Conservation (phyloP, 2,113 vertebrate genomes). For the Oenanthe melanoleuca region DNA sequence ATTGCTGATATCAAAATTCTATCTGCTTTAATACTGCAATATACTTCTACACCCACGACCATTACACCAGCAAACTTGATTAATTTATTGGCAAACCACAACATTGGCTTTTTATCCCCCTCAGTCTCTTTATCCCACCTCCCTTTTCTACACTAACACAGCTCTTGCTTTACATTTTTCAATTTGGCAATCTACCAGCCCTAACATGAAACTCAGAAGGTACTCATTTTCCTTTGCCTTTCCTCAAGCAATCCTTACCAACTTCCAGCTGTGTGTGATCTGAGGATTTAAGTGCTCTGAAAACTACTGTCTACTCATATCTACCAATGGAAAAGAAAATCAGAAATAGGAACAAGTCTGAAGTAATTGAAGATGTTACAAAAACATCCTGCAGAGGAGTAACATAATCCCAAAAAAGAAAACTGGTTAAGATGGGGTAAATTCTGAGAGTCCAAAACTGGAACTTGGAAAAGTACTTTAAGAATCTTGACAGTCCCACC, state of each 20-base stretch:
- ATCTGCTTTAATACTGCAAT: not conserved
- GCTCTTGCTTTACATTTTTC: not conserved
- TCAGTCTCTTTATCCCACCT: not conserved
- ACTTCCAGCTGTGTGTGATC: not conserved
- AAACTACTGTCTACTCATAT: not conserved
- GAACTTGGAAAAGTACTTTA: not conserved
- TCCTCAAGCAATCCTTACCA: not conserved
- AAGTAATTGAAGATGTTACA: not conserved
- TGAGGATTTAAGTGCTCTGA: not conserved
- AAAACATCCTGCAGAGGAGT: not conserved
- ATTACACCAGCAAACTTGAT: not conserved
- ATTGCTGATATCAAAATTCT: not conserved
- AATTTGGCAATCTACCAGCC: not conserved
- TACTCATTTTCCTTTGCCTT: not conserved
- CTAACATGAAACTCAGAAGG: not conserved
- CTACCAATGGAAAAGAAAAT: not conserved
- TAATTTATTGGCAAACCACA: not conserved
- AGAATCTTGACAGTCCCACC: not conserved
- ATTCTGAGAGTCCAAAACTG: not conserved
- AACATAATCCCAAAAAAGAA: not conserved
- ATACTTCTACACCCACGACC: not conserved
- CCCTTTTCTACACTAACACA: accelerated
- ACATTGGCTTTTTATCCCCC: not conserved
- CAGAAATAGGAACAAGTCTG: not conserved
- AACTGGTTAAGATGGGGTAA: not conserved